Conservation (phyloP, 2,113 vertebrate genomes). For the Archilochus colubris region DNA sequence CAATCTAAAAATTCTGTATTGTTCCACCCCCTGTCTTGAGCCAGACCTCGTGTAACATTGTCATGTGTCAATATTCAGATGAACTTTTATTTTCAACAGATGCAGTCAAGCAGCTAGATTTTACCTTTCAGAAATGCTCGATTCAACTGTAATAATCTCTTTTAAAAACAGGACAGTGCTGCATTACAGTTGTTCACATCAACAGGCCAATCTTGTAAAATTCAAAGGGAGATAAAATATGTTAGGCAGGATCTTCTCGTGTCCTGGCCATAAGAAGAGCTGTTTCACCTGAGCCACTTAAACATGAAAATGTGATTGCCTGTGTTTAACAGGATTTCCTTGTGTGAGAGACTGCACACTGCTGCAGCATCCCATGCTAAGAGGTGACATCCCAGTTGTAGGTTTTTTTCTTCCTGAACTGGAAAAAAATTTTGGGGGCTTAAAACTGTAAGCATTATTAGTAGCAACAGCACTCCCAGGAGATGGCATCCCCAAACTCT, state of each 20-base stretch:
- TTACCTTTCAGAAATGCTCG: neutral
- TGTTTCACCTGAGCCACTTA: neutral
- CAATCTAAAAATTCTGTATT: rapidly evolving
- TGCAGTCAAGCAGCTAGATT: neutral
- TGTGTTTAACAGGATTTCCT: neutral
- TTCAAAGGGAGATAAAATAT: neutral
- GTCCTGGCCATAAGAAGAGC: rapidly evolving
- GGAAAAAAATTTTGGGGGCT: neutral
- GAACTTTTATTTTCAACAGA: neutral
- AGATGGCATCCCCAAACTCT: neutral
- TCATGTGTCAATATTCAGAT: neutral
- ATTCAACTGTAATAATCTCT: neutral
- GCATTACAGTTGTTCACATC: neutral
- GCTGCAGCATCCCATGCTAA: rapidly evolving
- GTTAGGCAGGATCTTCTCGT: rapidly evolving
- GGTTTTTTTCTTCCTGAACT: neutral
- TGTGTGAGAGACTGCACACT: rapidly evolving
- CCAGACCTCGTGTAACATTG: rapidly evolving
- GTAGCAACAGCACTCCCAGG: neutral
- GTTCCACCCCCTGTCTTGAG: neutral
- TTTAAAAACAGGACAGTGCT: neutral
- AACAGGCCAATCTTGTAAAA: neutral
- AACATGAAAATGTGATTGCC: rapidly evolving
- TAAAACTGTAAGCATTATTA: neutral
- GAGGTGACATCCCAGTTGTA: neutral